A percentile compares a stretch with the other conserved stretches of the same genome.
phyloP scores from a whole-genome alignment of 23 tunicate genomes.

The Corella eumyota region DNA sequence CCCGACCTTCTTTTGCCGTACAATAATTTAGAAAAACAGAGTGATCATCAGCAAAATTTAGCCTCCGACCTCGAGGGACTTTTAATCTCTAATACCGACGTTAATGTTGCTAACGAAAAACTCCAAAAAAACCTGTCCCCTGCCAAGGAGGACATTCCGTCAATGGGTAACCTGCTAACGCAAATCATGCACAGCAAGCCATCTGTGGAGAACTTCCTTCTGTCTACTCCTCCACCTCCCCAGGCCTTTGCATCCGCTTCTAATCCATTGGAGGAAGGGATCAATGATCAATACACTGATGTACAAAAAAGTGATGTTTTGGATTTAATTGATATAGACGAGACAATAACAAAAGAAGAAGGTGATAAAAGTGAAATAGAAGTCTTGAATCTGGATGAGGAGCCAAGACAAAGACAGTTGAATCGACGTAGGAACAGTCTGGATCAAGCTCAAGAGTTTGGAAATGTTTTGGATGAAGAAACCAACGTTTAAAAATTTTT shows the following conservation, averaged over 20 bases:
- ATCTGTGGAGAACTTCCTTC: conserved; percentile 21
- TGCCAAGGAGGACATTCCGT: background rate
- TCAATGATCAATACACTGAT: no score
- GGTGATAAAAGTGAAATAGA: no score
- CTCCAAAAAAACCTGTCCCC: no score
- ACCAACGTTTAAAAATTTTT: background rate
- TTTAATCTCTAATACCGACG: no score
- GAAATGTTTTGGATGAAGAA: conserved; percentile 59
- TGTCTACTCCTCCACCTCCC: conserved; percentile 30
- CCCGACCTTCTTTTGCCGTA: conserved; percentile 32
- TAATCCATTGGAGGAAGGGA: background rate
- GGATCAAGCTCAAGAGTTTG: conserved; percentile 59
- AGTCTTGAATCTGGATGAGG: conserved; percentile 38
- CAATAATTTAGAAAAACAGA: conserved; percentile 7
- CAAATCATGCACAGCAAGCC: conserved; percentile 35
- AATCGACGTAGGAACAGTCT: conserved; percentile 44
- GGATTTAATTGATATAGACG: no score
- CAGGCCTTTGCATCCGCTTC: conserved; percentile 10
- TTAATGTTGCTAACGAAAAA: background rate
- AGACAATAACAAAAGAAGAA: no score
- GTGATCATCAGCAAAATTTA: no score
- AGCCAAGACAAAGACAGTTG: conserved; percentile 22
- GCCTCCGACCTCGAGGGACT: no score
- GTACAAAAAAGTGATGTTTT: no score
- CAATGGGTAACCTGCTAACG: conserved; percentile 22